phyloP scores from a whole-genome alignment of 2,888 invertebrate genomes.

The Volucella bombylans region DNA sequence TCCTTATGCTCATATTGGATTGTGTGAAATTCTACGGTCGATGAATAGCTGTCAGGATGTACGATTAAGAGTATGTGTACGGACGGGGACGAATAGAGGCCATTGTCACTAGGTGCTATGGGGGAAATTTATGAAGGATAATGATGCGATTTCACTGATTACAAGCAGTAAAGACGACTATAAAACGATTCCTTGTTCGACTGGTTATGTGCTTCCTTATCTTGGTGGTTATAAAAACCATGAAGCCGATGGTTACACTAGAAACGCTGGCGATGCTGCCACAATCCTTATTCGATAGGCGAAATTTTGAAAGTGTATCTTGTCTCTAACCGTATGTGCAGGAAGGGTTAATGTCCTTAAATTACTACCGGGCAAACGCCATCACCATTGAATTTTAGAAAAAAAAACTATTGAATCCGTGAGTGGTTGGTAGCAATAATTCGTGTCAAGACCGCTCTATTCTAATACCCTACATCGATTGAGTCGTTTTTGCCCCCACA shows the following conservation, averaged over 20 bases:
- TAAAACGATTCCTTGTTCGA: constrained; percentile 67
- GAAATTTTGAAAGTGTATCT: constrained; percentile 40
- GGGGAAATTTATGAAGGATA: constrained; percentile 71
- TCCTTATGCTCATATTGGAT: background rate
- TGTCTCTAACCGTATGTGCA: background rate
- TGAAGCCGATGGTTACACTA: constrained; percentile 38
- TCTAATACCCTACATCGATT: background rate
- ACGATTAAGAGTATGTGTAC: too few relatives aligned
- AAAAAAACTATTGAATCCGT: constrained; percentile 15
- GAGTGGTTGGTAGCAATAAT: constrained; percentile 14
- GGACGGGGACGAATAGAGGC: background rate
- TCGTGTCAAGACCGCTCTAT: constrained; percentile 29
- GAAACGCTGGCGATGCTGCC: constrained; percentile 28
- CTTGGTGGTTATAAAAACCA: constrained; percentile 46
- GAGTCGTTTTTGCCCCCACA: background rate
- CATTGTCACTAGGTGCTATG: constrained; percentile 33
- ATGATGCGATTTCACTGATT: constrained; percentile 72
- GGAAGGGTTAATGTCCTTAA: constrained; percentile 49
- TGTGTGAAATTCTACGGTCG: background rate
- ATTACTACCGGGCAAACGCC: constrained; percentile 32
- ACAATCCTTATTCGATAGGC: constrained; percentile 49
- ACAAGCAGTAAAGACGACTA: constrained; percentile 71
- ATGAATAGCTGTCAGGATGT: constrained; percentile 40
- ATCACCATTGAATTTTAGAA: background rate
- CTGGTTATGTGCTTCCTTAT: constrained; percentile 53